Evolutionary conservation across 2,888 invertebrate genomes (phyloP).

Genomic region (Tenthredo mesomela): DNA sequence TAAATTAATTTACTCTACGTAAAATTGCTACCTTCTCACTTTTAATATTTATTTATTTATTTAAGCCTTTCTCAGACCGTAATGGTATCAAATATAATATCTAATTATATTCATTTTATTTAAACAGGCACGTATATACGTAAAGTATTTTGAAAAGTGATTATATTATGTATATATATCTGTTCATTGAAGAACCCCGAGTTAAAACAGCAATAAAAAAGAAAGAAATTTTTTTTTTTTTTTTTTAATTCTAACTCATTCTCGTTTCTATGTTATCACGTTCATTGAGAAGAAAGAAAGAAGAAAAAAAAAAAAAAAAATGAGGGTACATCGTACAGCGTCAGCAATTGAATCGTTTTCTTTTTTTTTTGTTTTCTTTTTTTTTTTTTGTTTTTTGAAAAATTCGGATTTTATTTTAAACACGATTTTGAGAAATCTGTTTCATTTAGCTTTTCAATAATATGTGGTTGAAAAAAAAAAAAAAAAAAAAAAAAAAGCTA

Average conservation of each 20-base stretch:
- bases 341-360: neutral
- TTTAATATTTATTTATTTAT: constrained; percentile 27
- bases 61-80: neutral
- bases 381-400: neutral
- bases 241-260: constrained; percentile 63
- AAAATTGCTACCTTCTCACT: neutral
- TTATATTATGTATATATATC: neutral
- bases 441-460: neutral
- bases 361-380: neutral
- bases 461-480: neutral
- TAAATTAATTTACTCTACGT: constrained; percentile 22
- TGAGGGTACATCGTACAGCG: neutral
- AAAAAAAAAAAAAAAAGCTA: neutral
- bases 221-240: constrained; percentile 56
- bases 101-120: neutral
- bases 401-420: neutral
- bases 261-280: neutral
- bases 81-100: neutral
- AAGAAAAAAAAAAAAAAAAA: too few species aligned
- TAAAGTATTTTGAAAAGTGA: neutral
- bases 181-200: constrained; percentile 13
- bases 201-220: constrained; percentile 57
- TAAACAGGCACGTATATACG: neutral
- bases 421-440: neutral
- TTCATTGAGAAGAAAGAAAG: neutral